Percentiles rank a stretch among this genome's conserved stretches.
Evolutionary conservation across 1,140 invertebrate species (phyloP).

Genomic region (Carposina sasakii): DNA sequence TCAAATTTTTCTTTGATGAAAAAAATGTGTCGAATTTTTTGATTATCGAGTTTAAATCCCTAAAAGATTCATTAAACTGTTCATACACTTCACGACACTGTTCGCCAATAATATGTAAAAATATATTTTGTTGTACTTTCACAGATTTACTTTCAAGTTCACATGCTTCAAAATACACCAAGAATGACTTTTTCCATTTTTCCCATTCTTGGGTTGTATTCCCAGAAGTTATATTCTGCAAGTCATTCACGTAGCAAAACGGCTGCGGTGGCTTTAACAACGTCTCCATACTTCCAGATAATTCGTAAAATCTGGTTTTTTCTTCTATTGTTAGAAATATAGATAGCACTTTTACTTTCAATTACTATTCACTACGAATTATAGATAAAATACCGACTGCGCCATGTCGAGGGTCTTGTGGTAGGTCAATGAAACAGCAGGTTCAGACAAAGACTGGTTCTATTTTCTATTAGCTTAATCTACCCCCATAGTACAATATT

Average conservation of each 20-base stretch:
- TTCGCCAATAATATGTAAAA: background rate
- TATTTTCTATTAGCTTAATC: no score
- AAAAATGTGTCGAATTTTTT: constrained; percentile 22
- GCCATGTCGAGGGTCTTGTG: no score
- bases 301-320: no score
- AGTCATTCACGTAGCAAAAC: background rate
- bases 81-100: background rate
- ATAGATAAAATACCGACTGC: no score
- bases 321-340: no score
- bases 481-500: no score
- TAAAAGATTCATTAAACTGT: background rate
- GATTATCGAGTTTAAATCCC: constrained; percentile 7
- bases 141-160: background rate
- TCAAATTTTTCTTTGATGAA: background rate
- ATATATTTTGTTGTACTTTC: background rate
- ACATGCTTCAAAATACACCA: background rate
- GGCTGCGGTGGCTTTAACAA: background rate
- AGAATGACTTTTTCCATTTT: background rate
- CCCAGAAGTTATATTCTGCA: background rate
- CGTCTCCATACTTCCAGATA: background rate
- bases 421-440: no score
- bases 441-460: no score
- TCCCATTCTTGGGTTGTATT: background rate
- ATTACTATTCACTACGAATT: no score
- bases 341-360: no score